phyloP scores from a whole-genome alignment of 2,888 invertebrate species.

The Apotomis capreana region DNA sequence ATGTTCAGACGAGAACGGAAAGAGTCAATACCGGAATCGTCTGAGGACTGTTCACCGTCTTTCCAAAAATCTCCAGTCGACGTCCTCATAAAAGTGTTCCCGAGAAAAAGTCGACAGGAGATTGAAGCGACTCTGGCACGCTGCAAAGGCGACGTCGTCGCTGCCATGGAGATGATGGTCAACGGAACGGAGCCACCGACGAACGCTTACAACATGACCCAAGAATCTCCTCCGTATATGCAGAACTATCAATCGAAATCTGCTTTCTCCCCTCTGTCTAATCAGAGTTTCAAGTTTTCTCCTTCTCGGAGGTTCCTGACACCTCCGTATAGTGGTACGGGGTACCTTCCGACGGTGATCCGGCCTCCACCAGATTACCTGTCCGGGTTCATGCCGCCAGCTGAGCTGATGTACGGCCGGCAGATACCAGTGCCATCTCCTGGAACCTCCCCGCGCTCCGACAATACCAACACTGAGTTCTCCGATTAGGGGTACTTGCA shows the following conservation, averaged over 20 bases:
- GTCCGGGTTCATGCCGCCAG: slow-evolving; percentile 74
- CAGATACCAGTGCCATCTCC: slow-evolving; percentile 77
- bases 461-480: slow-evolving; percentile 79
- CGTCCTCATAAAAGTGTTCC: slow-evolving; percentile 94
- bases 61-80: slow-evolving; percentile 91
- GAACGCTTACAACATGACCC: slow-evolving; percentile 68
- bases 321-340: slow-evolving; percentile 92
- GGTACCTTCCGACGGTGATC: slow-evolving; percentile 91
- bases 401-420: slow-evolving; percentile 77
- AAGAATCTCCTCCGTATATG: slow-evolving; percentile 75
- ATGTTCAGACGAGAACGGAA: slow-evolving; percentile 70
- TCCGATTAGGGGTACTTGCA: slow-evolving; percentile 71
- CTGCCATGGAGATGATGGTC: slow-evolving; percentile 96
- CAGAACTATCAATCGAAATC: slow-evolving; percentile 85
- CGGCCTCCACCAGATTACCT: slow-evolving; percentile 79
- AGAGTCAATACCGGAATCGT: slow-evolving; percentile 56
- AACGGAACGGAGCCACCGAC: slow-evolving; percentile 80
- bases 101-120: slow-evolving; percentile 92
- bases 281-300: slow-evolving; percentile 85
- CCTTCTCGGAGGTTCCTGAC: slow-evolving; percentile 90
- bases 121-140: slow-evolving; percentile 93
- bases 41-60: slow-evolving; percentile 58
- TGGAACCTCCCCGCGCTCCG: slow-evolving; percentile 78
- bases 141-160: slow-evolving; percentile 94
- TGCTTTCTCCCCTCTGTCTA: slow-evolving; percentile 89